Evolutionary conservation across 2,797 vertebrate species (phyloP), one percentile per base, ranked within the genome.

Genomic region (Acestrorhynchus altus): DNA sequence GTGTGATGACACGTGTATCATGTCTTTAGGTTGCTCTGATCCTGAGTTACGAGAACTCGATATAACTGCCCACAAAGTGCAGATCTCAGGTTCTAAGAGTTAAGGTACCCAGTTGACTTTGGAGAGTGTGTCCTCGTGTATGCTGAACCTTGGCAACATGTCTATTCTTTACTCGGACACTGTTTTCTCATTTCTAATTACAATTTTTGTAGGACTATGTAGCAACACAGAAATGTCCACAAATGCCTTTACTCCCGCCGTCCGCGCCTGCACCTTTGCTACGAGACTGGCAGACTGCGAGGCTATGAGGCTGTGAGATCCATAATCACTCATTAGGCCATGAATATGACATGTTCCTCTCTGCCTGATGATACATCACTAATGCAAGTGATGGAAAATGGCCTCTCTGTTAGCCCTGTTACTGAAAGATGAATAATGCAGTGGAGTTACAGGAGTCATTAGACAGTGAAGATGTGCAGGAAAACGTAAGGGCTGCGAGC

Each of bases 361-460:
- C 61, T 15, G 12, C 13, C 20, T 46, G n/a, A 54, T 54, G 46
- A 69, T 20, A 54, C 54, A 26, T 73, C 61, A 51, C 52, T 73
- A 59, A 73, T 66, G 77, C 61, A 46, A 20, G 39, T 63, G 59
- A 80, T 70, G 59, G 67, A 54, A 64, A 80, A 64, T 8, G 78
- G 65, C 46, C 59, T 61, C 56, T 69, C 64, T 63, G 52, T 69
- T 74, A 69, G 28, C 77, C 35, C 35, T 46, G 71, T 56, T 31
- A n/a, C 60, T 44, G 24, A 51, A 63, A 40, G 71, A 52, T 54
- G 72, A 63, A 52, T 46, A 56, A 54, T n/a, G 57, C 42, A 71
- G 54, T 22, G 16, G 22, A 61, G n/a, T 22, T 47, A 6, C 44
- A 18, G 65, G 40, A 4, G 20, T 69, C 44, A 20, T 28, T 47